phyloP scores from a whole-genome alignment of 2,797 vertebrate species.

The Tinamus major region DNA sequence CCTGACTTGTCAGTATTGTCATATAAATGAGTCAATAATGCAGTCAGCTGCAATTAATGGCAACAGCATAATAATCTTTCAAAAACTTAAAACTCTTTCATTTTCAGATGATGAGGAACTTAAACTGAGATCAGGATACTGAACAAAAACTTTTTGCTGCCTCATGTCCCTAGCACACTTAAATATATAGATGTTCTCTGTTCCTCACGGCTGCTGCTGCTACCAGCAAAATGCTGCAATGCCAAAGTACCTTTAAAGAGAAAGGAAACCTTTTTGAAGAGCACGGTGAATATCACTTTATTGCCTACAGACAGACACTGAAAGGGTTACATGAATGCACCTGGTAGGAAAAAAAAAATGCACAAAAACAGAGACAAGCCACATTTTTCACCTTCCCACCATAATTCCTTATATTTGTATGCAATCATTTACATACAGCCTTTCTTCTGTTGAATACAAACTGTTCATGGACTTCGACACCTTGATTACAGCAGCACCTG shows the following conservation, averaged over 20 bases:
- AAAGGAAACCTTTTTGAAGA: not conserved
- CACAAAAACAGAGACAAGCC: conserved; percentile 24
- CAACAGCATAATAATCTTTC: not conserved
- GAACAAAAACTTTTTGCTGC: conserved; percentile 32
- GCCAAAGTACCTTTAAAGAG: not conserved
- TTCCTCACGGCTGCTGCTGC: conserved; percentile 15
- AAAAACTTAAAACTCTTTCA: not conserved
- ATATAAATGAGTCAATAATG: conserved; percentile 31
- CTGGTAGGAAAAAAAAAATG: conserved; percentile 7
- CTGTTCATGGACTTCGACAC: conserved; percentile 36
- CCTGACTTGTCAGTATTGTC: not conserved
- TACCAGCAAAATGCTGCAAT: not conserved
- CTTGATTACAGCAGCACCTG: conserved; percentile 62
- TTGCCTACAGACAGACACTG: not conserved
- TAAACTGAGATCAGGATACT: not conserved
- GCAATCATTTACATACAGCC: conserved; percentile 25
- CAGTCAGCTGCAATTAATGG: conserved; percentile 55
- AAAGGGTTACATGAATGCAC: conserved; percentile 27
- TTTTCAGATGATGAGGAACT: conserved; percentile 25
- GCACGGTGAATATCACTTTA: not conserved
- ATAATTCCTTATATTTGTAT: conserved; percentile 38
- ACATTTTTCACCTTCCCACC: conserved; percentile 32
- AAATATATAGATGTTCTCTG: not conserved
- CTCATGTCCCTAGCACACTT: not conserved
- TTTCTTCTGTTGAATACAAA: conserved; percentile 45